Percentiles rank a stretch among this genome's conserved stretches.
phyloP scores from a whole-genome alignment of 2,113 vertebrate genomes.

The Columbina picui region DNA sequence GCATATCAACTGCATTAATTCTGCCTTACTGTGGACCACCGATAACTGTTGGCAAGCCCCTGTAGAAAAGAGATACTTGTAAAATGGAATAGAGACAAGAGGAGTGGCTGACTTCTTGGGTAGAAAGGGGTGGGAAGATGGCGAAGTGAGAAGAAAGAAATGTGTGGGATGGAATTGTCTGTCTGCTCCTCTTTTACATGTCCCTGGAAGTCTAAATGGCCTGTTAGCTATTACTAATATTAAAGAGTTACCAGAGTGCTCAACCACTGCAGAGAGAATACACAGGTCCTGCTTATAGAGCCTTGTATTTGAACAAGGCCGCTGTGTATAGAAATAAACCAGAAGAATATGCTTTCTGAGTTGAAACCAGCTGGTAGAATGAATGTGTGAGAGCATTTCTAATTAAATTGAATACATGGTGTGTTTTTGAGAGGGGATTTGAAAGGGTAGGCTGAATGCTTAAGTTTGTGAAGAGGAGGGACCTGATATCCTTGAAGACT shows the following conservation, averaged over 20 bases:
- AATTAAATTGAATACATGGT: constrained; percentile 21
- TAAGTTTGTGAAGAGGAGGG: background rate
- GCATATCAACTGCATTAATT: constrained; percentile 39
- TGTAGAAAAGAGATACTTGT: background rate
- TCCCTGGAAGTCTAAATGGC: background rate
- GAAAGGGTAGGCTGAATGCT: background rate
- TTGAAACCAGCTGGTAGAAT: background rate
- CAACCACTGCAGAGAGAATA: background rate
- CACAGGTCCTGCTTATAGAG: background rate
- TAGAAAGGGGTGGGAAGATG: background rate
- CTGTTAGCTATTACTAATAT: background rate
- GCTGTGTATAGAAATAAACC: background rate
- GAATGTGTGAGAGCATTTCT: constrained; percentile 40
- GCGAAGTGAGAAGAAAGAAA: background rate
- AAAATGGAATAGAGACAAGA: background rate
- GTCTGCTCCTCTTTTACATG: background rate
- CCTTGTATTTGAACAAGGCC: background rate
- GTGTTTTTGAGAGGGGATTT: constrained; percentile 2
- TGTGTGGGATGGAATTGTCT: background rate
- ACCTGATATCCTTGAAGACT: background rate
- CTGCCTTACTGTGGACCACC: background rate
- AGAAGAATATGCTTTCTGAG: constrained; percentile 23
- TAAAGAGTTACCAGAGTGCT: background rate
- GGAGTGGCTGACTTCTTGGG: background rate
- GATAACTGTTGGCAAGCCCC: background rate